Conservation (phyloP, 2,797 vertebrate species). For the Iguana delicatissima region DNA sequence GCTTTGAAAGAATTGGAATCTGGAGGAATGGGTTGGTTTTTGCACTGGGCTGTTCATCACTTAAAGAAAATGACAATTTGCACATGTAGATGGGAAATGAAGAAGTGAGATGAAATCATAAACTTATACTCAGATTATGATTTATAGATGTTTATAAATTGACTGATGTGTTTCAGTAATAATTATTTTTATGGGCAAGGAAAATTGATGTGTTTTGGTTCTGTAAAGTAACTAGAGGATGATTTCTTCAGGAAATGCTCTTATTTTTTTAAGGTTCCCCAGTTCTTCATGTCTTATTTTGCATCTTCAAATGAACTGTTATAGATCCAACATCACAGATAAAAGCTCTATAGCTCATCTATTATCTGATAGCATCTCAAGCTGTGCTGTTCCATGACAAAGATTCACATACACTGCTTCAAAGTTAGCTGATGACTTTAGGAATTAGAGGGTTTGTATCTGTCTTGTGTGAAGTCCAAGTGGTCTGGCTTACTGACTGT, state of each 20-base stretch:
- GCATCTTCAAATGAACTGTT: background rate
- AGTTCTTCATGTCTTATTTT: background rate
- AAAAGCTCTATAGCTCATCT: background rate
- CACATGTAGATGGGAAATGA: background rate
- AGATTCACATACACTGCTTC: background rate
- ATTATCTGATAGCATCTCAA: background rate
- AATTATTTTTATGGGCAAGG: background rate
- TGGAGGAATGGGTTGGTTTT: background rate
- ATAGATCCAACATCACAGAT: background rate
- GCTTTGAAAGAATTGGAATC: background rate
- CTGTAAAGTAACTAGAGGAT: background rate
- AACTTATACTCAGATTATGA: background rate
- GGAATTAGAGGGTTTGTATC: background rate
- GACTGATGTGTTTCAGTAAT: background rate
- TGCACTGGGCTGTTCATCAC: no score
- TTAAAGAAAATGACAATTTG: background rate
- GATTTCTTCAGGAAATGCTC: background rate
- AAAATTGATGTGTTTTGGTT: background rate
- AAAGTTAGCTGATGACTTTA: background rate
- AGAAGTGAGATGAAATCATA: background rate
- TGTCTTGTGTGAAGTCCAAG: background rate
- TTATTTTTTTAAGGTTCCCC: background rate
- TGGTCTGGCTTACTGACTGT: background rate
- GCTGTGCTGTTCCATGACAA: background rate
- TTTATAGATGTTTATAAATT: background rate